Conservation (phyloP, 1,140 invertebrate species). For the Agrilus planipennis region DNA sequence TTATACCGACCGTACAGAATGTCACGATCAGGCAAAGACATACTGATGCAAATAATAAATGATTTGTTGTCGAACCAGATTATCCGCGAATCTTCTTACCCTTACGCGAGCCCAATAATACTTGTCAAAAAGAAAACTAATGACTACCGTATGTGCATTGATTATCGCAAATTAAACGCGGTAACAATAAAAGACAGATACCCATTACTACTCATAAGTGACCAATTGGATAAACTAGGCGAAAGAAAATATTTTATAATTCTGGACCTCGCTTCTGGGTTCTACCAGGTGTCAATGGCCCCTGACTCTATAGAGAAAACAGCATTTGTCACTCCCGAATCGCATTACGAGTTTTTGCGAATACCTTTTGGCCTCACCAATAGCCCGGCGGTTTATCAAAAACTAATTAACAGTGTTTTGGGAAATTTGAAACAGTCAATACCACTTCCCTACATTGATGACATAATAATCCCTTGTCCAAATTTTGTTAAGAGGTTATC, state of each 20-base stretch:
- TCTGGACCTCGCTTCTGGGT: conserved; percentile 36
- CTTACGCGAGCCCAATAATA: conserved; percentile 13
- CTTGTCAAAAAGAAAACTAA: conserved; percentile 12
- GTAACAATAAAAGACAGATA: conserved; percentile 33
- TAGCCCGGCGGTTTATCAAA: conserved; percentile 14
- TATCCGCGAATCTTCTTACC: conserved; percentile 4
- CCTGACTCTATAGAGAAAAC: conserved; percentile 31
- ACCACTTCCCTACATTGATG: conserved; percentile 10
- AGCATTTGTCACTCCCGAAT: conserved; percentile 24
- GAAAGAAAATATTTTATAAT: conserved; percentile 28
- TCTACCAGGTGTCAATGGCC: conserved; percentile 31
- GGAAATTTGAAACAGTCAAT: conserved; percentile 13
- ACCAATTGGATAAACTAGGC: conserved; percentile 30
- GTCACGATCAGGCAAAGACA: conserved; percentile 15
- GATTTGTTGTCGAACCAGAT: conserved; percentile 14
- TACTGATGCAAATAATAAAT: conserved; percentile 13
- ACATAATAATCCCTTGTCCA: conserved; percentile 2
- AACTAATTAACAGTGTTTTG: conserved; percentile 10
- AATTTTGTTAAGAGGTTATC: conserved; percentile 8
- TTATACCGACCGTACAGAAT: conserved; percentile 18
- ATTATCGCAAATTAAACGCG: conserved; percentile 24
- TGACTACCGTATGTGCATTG: conserved; percentile 12
- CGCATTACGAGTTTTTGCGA: conserved; percentile 16
- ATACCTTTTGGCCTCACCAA: conserved; percentile 18
- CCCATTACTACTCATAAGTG: conserved; percentile 37